Conservation (phyloP, 2,797 vertebrate genomes). For the Nyctalus aviator region DNA sequence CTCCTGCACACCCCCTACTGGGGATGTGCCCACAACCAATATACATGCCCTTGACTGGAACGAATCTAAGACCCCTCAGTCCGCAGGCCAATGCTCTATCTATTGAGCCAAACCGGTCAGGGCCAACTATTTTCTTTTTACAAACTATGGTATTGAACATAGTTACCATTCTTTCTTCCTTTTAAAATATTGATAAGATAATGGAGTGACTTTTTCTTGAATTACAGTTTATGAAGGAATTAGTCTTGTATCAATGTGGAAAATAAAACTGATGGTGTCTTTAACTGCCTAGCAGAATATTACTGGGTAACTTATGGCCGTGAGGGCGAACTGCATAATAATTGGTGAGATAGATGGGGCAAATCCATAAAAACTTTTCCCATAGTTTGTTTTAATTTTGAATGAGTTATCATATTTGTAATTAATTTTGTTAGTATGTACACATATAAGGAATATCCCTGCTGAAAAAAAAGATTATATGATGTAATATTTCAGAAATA, state of each 20-base stretch:
- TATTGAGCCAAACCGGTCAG: no score
- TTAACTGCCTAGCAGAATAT: background rate
- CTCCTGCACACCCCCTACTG: no score
- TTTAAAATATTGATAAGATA: background rate
- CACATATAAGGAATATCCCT: background rate
- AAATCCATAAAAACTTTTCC: background rate
- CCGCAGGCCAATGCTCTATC: no score
- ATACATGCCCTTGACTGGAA: no score
- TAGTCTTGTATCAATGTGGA: background rate
- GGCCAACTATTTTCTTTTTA: constrained; percentile 1
- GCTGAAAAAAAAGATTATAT: background rate
- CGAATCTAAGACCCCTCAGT: no score
- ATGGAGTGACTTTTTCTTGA: background rate
- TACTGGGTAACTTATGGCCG: background rate
- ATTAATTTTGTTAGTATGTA: background rate
- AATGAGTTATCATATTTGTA: constrained; percentile 31
- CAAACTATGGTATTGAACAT: background rate
- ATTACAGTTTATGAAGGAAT: constrained; percentile 17
- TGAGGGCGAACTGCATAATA: background rate
- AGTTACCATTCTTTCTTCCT: background rate
- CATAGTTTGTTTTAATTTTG: constrained; percentile 41
- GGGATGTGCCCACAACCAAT: no score
- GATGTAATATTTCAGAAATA: background rate
- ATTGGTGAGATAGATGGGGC: constrained; percentile 16
- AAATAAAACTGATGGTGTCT: background rate